Conservation (phyloP, 2,888 invertebrate genomes). For the Pogonocherus hispidulus region DNA sequence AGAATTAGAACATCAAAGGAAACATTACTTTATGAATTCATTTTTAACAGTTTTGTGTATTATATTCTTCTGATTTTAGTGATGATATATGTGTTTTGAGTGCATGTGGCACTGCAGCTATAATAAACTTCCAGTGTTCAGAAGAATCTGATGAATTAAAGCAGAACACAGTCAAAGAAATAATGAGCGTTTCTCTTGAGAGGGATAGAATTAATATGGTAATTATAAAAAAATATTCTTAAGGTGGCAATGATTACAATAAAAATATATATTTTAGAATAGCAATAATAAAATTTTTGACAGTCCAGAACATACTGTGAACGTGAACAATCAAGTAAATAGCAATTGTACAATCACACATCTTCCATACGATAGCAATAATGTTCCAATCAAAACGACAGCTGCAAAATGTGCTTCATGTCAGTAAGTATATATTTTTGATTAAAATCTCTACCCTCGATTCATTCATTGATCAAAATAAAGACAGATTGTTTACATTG, state of each 20-base stretch:
- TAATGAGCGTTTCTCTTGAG: constrained; percentile 70
- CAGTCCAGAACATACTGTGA: constrained; percentile 60
- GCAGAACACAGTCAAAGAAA: constrained; percentile 55
- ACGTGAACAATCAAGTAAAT: constrained; percentile 39
- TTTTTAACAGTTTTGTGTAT: no score
- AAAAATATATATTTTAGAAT: constrained; percentile 46
- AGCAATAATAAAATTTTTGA: constrained; percentile 60
- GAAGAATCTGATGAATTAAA: constrained; percentile 58
- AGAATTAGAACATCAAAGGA: no score
- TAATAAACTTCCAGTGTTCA: constrained; percentile 75
- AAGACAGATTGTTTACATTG: no score
- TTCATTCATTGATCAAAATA: no score
- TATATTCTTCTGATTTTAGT: constrained; percentile 70
- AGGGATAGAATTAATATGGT: constrained; percentile 63
- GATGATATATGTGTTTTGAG: constrained; percentile 96
- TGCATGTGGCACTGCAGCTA: constrained; percentile 94
- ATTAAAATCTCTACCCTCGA: no score
- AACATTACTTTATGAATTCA: no score
- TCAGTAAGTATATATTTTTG: constrained; percentile 68
- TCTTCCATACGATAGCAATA: constrained; percentile 84
- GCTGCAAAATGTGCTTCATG: constrained; percentile 82
- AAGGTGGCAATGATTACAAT: constrained; percentile 9
- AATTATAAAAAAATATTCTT: constrained; percentile 16
- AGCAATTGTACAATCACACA: constrained; percentile 73
- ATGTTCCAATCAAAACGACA: constrained; percentile 81